These are phyloP conservation scores for Premnoplex brunnescens DNA, from an alignment of 2,797 vertebrate genomes.

Conservation along the genomic window DNA sequence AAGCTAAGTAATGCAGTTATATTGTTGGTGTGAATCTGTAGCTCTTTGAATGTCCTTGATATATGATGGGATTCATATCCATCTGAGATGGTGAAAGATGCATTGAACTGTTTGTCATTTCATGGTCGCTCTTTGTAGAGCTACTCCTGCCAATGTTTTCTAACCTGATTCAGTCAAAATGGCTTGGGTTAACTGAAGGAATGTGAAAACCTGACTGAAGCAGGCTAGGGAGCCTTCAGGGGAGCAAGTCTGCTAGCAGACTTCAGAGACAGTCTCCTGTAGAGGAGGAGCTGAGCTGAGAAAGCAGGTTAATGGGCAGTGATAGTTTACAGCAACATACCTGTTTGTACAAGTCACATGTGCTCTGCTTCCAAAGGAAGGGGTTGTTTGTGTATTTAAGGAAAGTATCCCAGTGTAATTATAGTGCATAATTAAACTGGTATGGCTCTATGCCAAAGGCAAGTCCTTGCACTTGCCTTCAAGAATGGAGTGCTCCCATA, in stretches of 20 bases:
- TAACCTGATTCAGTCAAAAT: neutral
- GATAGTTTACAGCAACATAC: neutral
- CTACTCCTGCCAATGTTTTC: neutral
- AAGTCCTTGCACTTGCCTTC: neutral
- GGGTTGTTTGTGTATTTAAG: neutral
- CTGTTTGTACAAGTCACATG: accelerated
- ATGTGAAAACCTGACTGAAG: neutral
- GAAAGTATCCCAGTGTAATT: neutral
- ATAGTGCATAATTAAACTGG: neutral
- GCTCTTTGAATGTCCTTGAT: neutral
- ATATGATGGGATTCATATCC: neutral
- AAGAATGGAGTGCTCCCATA: neutral
- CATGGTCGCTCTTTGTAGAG: neutral
- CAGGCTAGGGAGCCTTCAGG: neutral
- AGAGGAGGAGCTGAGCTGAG: neutral
- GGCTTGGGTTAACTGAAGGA: neutral
- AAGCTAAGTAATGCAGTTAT: neutral
- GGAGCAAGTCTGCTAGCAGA: neutral
- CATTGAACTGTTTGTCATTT: neutral
- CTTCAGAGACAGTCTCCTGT: neutral
- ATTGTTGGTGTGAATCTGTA: neutral
- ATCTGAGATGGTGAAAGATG: neutral
- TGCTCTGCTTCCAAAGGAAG: neutral
- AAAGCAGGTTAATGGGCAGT: neutral
- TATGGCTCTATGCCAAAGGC: neutral